These are phyloP conservation scores for Thera obeliscata DNA, from an alignment of 2,888 invertebrate species.

Conservation along the genomic window DNA sequence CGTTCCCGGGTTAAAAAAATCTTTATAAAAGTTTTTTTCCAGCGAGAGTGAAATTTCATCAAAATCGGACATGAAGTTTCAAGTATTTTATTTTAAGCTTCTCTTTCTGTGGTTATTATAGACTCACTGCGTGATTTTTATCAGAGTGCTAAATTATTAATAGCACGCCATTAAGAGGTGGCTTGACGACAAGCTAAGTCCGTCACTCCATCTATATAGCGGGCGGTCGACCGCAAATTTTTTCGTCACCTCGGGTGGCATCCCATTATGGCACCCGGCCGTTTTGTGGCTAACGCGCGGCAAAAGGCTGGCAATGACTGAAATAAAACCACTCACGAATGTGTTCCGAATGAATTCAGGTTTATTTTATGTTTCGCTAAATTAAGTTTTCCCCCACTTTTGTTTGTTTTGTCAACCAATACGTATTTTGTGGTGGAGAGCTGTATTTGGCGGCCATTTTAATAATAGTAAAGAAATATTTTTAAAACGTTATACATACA, in stretches of 20 bases:
- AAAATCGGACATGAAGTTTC: too few species aligned
- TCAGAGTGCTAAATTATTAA: not conserved
- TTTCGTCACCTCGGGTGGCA: conserved; percentile 38
- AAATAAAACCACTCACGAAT: conserved; percentile 42
- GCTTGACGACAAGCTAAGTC: conserved; percentile 22
- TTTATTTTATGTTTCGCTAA: conserved; percentile 36
- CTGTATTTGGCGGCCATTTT: not conserved
- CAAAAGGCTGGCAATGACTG: conserved; percentile 42
- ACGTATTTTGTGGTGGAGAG: not conserved
- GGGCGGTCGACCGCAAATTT: conserved; percentile 42
- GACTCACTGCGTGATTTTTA: too few species aligned
- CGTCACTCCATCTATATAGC: conserved; percentile 36
- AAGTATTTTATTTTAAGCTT: too few species aligned
- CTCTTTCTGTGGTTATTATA: too few species aligned
- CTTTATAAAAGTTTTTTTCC: too few species aligned
- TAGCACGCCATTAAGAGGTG: not conserved
- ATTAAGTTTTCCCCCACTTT: conserved; percentile 27
- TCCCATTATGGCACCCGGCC: conserved; percentile 39
- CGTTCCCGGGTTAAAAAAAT: too few species aligned
- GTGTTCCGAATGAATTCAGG: conserved; percentile 32
- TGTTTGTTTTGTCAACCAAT: conserved; percentile 4
- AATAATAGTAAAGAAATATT: too few species aligned
- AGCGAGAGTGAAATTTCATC: too few species aligned
- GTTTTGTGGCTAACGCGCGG: conserved; percentile 41
- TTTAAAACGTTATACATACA: too few species aligned